These are phyloP conservation scores for Spilogale gracilis DNA, from an alignment of 2,113 vertebrate species.

Conservation along the genomic window DNA sequence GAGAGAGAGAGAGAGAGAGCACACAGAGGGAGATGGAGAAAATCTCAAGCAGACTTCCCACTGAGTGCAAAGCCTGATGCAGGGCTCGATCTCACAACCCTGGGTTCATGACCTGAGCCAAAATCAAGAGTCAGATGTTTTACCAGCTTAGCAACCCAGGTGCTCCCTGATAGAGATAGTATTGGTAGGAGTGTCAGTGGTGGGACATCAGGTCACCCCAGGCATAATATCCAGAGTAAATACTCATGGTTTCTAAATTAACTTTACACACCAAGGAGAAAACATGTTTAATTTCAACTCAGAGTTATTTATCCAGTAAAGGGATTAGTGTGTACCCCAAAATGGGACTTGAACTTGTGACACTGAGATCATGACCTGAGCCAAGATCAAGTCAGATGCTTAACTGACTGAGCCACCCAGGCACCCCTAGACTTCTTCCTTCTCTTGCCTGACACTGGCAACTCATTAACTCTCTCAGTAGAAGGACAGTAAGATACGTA, in stretches of 20 bases:
- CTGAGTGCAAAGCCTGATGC: background rate
- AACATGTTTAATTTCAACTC: background rate
- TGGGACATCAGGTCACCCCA: background rate
- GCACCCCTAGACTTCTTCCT: background rate
- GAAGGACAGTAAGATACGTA: constrained; percentile 3
- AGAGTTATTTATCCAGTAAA: background rate
- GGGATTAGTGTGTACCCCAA: background rate
- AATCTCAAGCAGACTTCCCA: background rate
- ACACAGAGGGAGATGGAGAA: background rate
- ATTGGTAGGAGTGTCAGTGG: background rate
- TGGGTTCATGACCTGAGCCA: background rate
- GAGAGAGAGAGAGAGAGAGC: background rate
- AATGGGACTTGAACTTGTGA: background rate
- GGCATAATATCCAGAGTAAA: background rate
- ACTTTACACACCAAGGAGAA: constrained; percentile 33
- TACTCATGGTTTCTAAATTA: constrained; percentile 25
- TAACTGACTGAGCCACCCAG: background rate
- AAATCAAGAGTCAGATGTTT: background rate
- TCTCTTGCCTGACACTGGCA: background rate
- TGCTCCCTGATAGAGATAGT: background rate
- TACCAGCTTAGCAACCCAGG: background rate
- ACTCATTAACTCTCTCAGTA: constrained; percentile 1
- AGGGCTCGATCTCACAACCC: background rate
- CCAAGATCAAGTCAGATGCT: background rate
- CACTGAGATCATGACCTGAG: background rate